Conservation (phyloP, 92 coral and sea anemone species). For the Chrysogorgia sp. region DNA sequence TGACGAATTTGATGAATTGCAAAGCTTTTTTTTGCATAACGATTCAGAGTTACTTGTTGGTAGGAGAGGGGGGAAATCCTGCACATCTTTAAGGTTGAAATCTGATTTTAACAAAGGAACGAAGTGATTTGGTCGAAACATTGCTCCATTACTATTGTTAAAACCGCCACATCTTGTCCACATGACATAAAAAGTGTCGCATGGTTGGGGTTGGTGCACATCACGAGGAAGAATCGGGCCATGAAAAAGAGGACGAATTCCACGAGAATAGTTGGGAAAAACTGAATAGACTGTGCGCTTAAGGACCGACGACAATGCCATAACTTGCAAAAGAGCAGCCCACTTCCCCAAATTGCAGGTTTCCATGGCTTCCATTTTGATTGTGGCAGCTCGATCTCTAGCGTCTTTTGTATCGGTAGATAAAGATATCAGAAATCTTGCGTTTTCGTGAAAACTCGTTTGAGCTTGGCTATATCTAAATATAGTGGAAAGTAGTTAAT, state of each 20-base stretch:
- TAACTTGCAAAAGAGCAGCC: slow-evolving; percentile 51
- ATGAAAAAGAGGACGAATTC: slow-evolving; percentile 49
- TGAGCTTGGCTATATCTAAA: no score
- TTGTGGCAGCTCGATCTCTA: slow-evolving; percentile 41
- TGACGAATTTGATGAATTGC: no score
- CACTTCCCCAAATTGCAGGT: slow-evolving; percentile 45
- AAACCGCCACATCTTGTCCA: slow-evolving; percentile 58
- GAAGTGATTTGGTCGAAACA: slow-evolving; percentile 61
- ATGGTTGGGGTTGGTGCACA: neutral
- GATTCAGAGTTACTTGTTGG: no score
- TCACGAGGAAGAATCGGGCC: slow-evolving; percentile 44
- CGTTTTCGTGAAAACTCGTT: no score
- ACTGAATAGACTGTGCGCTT: slow-evolving; percentile 48
- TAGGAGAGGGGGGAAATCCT: neutral
- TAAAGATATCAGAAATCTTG: slow-evolving; percentile 4
- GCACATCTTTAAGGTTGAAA: neutral
- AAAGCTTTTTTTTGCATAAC: no score
- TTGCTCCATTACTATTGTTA: slow-evolving; percentile 58
- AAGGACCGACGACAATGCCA: slow-evolving; percentile 58
- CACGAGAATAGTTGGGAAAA: slow-evolving; percentile 34
- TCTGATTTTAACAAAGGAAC: slow-evolving; percentile 24
- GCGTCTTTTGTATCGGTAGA: neutral
- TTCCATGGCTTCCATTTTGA: slow-evolving; percentile 54
- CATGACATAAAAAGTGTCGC: slow-evolving; percentile 40
- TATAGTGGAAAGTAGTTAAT: no score